Percentiles rank a stretch among this genome's conserved stretches.
These are phyloP conservation scores for Ganaspis sp. DNA, from an alignment of 1,140 invertebrate species.

Conservation along the genomic window DNA sequence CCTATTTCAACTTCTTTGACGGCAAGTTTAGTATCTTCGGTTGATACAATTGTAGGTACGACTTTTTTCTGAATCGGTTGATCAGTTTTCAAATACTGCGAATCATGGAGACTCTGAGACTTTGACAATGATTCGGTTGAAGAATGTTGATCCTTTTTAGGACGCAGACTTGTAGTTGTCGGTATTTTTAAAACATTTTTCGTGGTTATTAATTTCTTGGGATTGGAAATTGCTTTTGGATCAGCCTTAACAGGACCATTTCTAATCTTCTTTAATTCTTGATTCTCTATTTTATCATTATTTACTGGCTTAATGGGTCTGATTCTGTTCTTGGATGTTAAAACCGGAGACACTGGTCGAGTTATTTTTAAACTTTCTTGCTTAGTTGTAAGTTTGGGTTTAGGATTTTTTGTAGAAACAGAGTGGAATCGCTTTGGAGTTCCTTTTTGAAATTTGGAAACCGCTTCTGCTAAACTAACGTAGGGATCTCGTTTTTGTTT, in stretches of 20 bases:
- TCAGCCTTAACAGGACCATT: conserved; percentile 66
- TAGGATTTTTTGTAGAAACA: conserved; percentile 52
- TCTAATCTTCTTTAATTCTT: conserved; percentile 66
- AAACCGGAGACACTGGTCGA: conserved; percentile 67
- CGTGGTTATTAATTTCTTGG: conserved; percentile 32
- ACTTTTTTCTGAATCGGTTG: background rate
- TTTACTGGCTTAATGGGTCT: conserved; percentile 58
- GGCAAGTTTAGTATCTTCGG: conserved; percentile 50
- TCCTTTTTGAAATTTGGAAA: conserved; percentile 70
- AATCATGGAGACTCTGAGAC: background rate
- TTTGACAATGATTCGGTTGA: background rate
- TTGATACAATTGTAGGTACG: conserved; percentile 43
- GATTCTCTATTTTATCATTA: conserved; percentile 63
- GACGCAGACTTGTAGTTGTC: background rate
- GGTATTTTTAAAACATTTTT: conserved; percentile 52
- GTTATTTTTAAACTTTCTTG: conserved; percentile 64
- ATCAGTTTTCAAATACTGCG: background rate
- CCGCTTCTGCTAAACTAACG: conserved; percentile 72
- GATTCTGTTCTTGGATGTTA: conserved; percentile 68
- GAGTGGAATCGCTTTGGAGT: conserved; percentile 73
- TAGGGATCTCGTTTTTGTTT: conserved; percentile 57
- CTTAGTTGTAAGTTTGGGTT: conserved; percentile 56
- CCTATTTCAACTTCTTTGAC: conserved; percentile 60
- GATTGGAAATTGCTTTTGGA: conserved; percentile 54
- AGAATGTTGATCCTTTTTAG: conserved; percentile 10